phyloP scores from a whole-genome alignment of 1,140 invertebrate species.

The Drosophila takahashii region DNA sequence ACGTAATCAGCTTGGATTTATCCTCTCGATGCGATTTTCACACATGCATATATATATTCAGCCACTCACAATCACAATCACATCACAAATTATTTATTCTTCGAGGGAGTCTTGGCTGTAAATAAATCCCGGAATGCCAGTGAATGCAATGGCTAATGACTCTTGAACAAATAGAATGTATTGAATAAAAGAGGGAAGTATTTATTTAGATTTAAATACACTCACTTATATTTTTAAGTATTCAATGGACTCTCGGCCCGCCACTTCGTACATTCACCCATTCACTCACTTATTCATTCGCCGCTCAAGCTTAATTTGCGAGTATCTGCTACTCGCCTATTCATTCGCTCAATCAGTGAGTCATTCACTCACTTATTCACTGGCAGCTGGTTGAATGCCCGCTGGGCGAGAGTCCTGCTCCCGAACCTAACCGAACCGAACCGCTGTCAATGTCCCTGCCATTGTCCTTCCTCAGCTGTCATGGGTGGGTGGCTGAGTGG shows the following conservation, averaged over 20 bases:
- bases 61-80: background rate
- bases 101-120: too few relatives aligned
- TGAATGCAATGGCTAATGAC: constrained; percentile 2
- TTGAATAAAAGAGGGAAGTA: too few relatives aligned
- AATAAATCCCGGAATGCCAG: constrained; percentile 14
- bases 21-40: background rate
- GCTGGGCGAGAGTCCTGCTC: background rate
- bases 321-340: constrained; percentile 20
- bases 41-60: background rate
- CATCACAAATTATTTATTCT: background rate
- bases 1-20: constrained; percentile 22
- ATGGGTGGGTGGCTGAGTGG: background rate
- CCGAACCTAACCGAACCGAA: too few relatives aligned
- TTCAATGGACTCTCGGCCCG: background rate
- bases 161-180: background rate
- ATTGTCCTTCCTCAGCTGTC: constrained; percentile 41
- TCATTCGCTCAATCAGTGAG: constrained; percentile 18
- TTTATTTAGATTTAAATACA: background rate
- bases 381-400: constrained; percentile 23
- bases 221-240: too few relatives aligned
- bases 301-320: background rate
- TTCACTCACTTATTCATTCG: constrained; percentile 12
- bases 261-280: background rate
- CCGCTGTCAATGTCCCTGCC: constrained; percentile 47
- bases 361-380: constrained; percentile 20